Percentiles rank a stretch among this genome's conserved stretches.
Evolutionary conservation across 2,888 invertebrate species (phyloP).

Genomic region (Eristalis tenax): DNA sequence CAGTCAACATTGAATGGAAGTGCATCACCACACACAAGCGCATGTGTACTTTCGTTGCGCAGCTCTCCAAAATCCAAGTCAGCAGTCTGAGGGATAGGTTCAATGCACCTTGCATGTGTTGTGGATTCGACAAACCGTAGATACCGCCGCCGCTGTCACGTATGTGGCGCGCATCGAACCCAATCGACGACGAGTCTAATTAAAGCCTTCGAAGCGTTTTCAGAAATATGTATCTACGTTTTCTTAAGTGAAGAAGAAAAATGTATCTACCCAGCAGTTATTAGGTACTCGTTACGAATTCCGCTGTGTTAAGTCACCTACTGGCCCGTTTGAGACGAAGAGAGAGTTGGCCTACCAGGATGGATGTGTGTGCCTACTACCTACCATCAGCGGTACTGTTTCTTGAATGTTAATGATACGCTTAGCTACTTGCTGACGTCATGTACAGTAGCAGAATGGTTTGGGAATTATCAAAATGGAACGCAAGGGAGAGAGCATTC

Average conservation of each 20-base stretch:
- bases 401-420: conserved; percentile 27
- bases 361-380: not conserved
- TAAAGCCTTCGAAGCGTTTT: conserved; percentile 37
- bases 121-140: conserved; percentile 19
- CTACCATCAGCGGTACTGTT: not conserved
- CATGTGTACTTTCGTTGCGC: not conserved
- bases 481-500: not conserved
- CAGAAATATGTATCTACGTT: conserved; percentile 10
- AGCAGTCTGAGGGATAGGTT: conserved; percentile 19
- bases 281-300: conserved; percentile 4
- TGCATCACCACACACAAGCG: not conserved
- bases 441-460: not conserved
- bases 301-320: conserved; percentile 21
- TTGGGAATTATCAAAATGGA: not conserved
- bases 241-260: not conserved
- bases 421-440: conserved; percentile 3
- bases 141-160: conserved; percentile 17
- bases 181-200: conserved; percentile 43
- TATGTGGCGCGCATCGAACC: conserved; percentile 39
- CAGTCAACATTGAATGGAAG: not conserved
- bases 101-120: conserved; percentile 43
- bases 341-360: not conserved
- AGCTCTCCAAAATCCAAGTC: not conserved
- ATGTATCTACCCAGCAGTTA: not conserved
- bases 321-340: conserved; percentile 17